phyloP scores from a whole-genome alignment of 2,113 vertebrate genomes.

The Neodon shergylaensis region DNA sequence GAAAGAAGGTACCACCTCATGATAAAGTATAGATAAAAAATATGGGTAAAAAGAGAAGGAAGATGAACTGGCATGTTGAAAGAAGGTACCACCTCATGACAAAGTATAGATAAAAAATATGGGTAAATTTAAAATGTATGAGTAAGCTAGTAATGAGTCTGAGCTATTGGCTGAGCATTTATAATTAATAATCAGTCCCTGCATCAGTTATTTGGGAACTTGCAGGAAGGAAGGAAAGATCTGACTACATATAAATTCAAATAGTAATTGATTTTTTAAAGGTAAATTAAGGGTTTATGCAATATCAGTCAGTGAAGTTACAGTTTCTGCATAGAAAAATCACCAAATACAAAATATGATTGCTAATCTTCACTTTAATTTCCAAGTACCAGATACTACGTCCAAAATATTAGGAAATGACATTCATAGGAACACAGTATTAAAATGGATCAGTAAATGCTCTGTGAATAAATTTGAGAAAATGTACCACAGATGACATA shows the following conservation, averaged over 20 bases:
- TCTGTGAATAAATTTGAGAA: background rate
- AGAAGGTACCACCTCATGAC: background rate
- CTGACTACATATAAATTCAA: background rate
- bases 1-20: background rate
- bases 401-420: background rate
- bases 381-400: background rate
- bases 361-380: conserved; percentile 14
- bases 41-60: background rate
- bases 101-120: background rate
- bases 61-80: background rate
- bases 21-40: background rate
- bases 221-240: background rate
- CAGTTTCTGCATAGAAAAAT: background rate
- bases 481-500: background rate
- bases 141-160: background rate
- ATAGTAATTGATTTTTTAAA: background rate
- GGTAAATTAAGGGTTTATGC: background rate
- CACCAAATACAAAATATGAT: background rate
- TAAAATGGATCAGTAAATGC: conserved; percentile 17
- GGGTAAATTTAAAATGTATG: background rate
- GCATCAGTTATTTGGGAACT: background rate
- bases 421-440: background rate
- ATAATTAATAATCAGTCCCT: background rate
- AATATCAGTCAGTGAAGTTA: background rate
- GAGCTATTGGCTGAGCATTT: background rate